Evolutionary conservation across 2,888 invertebrate species (phyloP).

Genomic region (Helleia helle): DNA sequence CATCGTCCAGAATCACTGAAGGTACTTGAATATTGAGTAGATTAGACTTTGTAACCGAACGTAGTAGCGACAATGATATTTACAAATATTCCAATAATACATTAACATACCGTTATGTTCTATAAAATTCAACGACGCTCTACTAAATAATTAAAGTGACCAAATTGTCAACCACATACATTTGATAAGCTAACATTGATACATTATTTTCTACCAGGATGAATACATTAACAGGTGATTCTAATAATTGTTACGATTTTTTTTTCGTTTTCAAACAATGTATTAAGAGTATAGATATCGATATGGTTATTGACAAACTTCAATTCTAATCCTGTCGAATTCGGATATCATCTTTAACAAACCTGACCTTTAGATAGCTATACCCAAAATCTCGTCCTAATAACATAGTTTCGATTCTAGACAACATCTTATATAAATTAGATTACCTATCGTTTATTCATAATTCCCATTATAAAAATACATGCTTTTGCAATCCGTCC

Average conservation of each 20-base stretch:
- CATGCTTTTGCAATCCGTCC: slow-evolving; percentile 40
- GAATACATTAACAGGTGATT: slow-evolving; percentile 70
- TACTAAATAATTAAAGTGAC: slow-evolving; percentile 50
- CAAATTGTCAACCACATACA: slow-evolving; percentile 53
- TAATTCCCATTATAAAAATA: slow-evolving; percentile 64
- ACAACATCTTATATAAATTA: slow-evolving; percentile 62
- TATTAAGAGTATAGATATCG: slow-evolving; percentile 51
- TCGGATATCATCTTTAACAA: slow-evolving; percentile 45
- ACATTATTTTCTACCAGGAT: slow-evolving; percentile 60
- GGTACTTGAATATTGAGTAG: slow-evolving; percentile 18
- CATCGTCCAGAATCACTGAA: slow-evolving; percentile 18
- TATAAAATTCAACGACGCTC: slow-evolving; percentile 58
- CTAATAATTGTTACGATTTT: slow-evolving; percentile 57
- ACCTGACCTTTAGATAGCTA: slow-evolving; percentile 29
- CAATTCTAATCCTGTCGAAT: slow-evolving; percentile 43
- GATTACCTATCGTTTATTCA: slow-evolving; percentile 39
- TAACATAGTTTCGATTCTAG: slow-evolving; percentile 43
- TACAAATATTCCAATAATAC: slow-evolving; percentile 37
- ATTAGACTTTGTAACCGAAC: slow-evolving; percentile 31
- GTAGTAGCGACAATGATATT: slow-evolving; percentile 47
- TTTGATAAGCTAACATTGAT: slow-evolving; percentile 65
- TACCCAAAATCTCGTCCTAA: slow-evolving; percentile 29
- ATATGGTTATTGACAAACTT: slow-evolving; percentile 60
- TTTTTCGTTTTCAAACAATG: slow-evolving; percentile 56
- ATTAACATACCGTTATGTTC: slow-evolving; percentile 36